These are phyloP conservation scores for Steinernema feltiae DNA, from an alignment of 1,140 invertebrate genomes.

Conservation along the genomic window DNA sequence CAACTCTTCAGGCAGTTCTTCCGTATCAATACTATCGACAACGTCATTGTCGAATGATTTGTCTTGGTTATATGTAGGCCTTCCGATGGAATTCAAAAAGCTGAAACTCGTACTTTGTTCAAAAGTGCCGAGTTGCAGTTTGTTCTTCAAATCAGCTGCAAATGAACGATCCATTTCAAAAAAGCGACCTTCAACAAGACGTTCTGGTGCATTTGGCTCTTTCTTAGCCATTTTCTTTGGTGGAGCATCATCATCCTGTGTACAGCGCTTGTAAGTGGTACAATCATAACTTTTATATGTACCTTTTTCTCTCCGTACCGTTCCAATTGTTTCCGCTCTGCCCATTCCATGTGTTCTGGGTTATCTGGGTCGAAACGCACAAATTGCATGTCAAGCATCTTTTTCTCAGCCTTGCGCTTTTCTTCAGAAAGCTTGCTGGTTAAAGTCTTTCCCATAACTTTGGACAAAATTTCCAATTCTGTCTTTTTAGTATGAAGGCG, in stretches of 20 bases:
- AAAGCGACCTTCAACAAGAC: not conserved
- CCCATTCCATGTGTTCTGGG: not conserved
- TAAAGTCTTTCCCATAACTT: slow-evolving; percentile 6
- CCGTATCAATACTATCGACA: not conserved
- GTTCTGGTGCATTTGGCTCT: not conserved
- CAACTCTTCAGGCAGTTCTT: not conserved
- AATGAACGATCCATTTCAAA: not conserved
- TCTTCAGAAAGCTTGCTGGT: not conserved
- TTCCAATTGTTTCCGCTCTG: not conserved
- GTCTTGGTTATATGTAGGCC: not conserved
- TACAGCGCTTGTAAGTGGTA: not conserved
- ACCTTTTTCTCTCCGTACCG: not conserved
- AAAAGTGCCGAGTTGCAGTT: not conserved
- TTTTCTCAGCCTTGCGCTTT: not conserved
- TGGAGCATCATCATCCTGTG: not conserved
- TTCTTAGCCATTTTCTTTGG: not conserved
- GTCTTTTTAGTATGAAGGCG: not conserved
- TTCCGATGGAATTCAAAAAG: not conserved
- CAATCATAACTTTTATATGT: not conserved
- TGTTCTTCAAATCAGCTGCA: not conserved
- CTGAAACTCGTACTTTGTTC: not conserved
- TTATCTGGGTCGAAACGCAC: not conserved
- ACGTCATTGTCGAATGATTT: not conserved
- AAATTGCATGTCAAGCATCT: not conserved
- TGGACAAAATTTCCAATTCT: not conserved